Conservation (phyloP, 2,113 vertebrate species). For the Laticauda laticaudata region DNA sequence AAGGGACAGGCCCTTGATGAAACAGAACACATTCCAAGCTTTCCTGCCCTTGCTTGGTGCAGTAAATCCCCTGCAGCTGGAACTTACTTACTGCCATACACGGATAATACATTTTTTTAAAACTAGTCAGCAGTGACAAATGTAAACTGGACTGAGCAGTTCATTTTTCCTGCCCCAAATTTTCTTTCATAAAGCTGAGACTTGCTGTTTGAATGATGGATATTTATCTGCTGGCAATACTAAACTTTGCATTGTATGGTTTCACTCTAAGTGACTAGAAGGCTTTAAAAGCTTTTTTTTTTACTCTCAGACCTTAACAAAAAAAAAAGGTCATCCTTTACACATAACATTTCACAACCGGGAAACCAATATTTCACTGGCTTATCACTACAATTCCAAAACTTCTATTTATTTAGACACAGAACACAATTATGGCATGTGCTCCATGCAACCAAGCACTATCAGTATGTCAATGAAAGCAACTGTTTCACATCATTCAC, state of each 20-base stretch:
- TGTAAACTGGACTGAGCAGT: constrained; percentile 79
- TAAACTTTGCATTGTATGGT: constrained; percentile 59
- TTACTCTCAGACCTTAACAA: constrained; percentile 74
- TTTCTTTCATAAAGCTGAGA: constrained; percentile 68
- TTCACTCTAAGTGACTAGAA: constrained; percentile 74
- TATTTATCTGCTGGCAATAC: constrained; percentile 71
- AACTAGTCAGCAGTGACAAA: constrained; percentile 91
- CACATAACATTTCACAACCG: constrained; percentile 75
- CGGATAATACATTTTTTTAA: constrained; percentile 94
- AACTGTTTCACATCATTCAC: constrained; percentile 46
- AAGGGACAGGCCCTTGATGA: constrained; percentile 81
- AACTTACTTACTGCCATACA: constrained; percentile 84
- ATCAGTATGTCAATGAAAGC: constrained; percentile 62
- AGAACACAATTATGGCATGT: constrained; percentile 59
- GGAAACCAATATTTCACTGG: constrained; percentile 67
- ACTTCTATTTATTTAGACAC: constrained; percentile 73
- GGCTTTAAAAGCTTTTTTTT: constrained; percentile 75
- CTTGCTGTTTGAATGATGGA: constrained; percentile 71
- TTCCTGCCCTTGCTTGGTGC: constrained; percentile 86
- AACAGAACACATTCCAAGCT: constrained; percentile 90
- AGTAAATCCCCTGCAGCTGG: constrained; percentile 98
- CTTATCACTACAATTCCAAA: constrained; percentile 68
- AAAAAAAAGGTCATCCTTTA: constrained; percentile 74
- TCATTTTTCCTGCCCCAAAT: constrained; percentile 60
- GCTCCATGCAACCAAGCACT: constrained; percentile 65